These are phyloP conservation scores for Excalfactoria chinensis DNA, from an alignment of 2,113 vertebrate species.

Conservation along the genomic window DNA sequence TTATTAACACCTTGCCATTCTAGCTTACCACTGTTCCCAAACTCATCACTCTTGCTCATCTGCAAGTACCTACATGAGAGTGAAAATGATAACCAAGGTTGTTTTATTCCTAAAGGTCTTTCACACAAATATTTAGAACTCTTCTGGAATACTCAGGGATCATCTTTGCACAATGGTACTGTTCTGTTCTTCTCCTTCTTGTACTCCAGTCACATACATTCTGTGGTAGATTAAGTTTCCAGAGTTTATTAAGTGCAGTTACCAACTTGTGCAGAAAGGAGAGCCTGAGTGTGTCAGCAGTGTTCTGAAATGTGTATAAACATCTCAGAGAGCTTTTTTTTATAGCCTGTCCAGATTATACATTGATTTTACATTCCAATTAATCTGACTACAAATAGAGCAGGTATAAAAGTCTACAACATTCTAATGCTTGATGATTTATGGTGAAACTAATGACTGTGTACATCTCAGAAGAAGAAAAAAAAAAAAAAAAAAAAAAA, in stretches of 20 bases:
- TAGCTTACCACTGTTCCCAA: background rate
- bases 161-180: background rate
- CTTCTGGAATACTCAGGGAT: background rate
- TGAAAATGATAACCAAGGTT: constrained; percentile 20
- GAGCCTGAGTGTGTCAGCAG: background rate
- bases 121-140: constrained; percentile 29
- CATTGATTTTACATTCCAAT: background rate
- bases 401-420: background rate
- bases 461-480: background rate
- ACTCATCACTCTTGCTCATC: constrained; percentile 11
- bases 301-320: background rate
- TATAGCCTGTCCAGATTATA: background rate
- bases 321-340: background rate
- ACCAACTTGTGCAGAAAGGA: background rate
- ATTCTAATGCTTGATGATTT: background rate
- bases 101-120: constrained; percentile 24
- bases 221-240: background rate
- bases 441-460: background rate
- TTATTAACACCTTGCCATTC: constrained; percentile 48
- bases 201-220: background rate
- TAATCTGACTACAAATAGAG: background rate
- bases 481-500: background rate
- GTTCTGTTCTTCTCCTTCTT: background rate
- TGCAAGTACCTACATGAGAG: background rate
- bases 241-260: background rate